Percentiles rank a stretch among this genome's conserved stretches.
Evolutionary conservation across 1,140 invertebrate genomes (phyloP).

Genomic region (Hylyphantes graminicola): DNA sequence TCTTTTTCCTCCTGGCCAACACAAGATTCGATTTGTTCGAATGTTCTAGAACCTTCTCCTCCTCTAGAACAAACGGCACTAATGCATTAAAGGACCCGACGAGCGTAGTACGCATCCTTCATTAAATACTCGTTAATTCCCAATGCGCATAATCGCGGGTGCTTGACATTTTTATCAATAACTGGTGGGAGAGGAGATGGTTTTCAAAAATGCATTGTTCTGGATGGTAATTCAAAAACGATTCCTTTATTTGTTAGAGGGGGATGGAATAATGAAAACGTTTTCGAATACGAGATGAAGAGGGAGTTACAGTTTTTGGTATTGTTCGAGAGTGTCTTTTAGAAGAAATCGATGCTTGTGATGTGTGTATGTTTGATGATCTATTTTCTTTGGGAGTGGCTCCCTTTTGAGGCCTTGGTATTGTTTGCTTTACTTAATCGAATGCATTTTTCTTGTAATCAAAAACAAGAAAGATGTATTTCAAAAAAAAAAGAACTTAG

Average conservation of each 20-base stretch:
- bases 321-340: too few species aligned
- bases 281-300: too few species aligned
- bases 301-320: too few species aligned
- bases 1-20: too few species aligned
- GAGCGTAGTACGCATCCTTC: constrained; percentile 18
- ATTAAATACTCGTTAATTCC: constrained; percentile 29
- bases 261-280: neutral
- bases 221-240: neutral
- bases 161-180: constrained; percentile 37
- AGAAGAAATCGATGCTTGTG: neutral
- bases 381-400: too few species aligned
- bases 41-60: neutral
- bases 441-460: too few species aligned
- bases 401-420: too few species aligned
- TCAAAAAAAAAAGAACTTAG: too few species aligned
- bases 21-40: too few species aligned
- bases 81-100: constrained; percentile 1
- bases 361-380: neutral
- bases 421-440: too few species aligned
- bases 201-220: too few species aligned
- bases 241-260: neutral
- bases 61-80: neutral
- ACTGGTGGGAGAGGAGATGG: neutral
- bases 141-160: constrained; percentile 2
- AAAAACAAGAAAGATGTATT: too few species aligned